phyloP scores from a whole-genome alignment of 2,113 vertebrate genomes.

The Cygnus buccinator region DNA sequence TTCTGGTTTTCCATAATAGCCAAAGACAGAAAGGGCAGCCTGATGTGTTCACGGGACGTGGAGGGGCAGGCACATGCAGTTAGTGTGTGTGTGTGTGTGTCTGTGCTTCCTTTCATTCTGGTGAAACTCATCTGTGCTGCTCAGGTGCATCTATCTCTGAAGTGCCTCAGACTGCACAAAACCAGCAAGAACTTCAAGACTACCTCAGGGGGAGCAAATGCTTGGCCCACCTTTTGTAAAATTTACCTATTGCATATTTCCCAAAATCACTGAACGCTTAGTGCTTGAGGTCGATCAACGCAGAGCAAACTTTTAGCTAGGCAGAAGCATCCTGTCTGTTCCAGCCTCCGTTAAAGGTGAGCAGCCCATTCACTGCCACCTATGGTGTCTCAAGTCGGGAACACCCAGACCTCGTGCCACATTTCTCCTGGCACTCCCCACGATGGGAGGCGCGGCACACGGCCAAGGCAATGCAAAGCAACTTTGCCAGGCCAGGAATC shows the following conservation, averaged over 20 bases:
- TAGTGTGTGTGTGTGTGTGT: fast-evolving
- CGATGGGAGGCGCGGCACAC: fast-evolving
- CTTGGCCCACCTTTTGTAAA: background rate
- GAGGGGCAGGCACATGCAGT: background rate
- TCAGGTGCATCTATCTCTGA: background rate
- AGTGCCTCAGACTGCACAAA: background rate
- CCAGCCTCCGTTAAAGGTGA: background rate
- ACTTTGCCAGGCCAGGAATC: background rate
- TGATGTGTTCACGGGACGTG: background rate
- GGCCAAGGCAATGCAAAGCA: background rate
- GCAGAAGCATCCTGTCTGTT: background rate
- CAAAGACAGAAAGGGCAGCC: background rate
- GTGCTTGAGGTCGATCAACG: background rate
- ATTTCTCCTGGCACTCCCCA: background rate
- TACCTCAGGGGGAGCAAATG: background rate
- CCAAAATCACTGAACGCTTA: background rate
- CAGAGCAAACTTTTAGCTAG: background rate
- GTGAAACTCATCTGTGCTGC: background rate
- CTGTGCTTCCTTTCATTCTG: background rate
- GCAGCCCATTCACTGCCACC: background rate
- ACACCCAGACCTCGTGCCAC: fast-evolving
- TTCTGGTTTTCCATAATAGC: background rate
- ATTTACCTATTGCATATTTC: fast-evolving
- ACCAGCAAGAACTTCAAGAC: background rate
- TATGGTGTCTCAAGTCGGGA: background rate